Base-by-base conservation (phyloP, 2,888 invertebrate genomes). In the Dynastes maya region DNA sequence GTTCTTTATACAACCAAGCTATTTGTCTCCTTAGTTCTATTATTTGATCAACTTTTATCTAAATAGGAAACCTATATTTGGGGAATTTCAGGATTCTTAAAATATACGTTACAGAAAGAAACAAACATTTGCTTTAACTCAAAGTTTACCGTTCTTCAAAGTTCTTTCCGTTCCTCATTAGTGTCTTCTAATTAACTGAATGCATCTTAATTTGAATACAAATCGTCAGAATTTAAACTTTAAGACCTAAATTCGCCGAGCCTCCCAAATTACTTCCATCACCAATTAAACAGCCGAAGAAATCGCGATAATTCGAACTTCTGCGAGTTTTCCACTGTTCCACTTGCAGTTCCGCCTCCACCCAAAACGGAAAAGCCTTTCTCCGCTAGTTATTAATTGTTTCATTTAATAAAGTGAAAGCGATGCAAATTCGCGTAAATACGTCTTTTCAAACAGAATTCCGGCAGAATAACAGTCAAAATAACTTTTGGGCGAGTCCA, bases 371-470 rank as follows among this genome's bases (percentile, higher is more conserved):
- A 22, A 61, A 61, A 61, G 63, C 32, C 63, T 16, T 58, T 58
- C 63, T 13, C 6, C 29, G 63, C 63, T 63, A 63, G 27, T 29
- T 63, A 63, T 11, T 11, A 63, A 63, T 63, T 63, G 63, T 63
- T 63, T 63, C 63, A 63, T 32, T 32, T n/a, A 63, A 63, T 63
- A 32, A 63, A 29, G 63, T 13, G 29, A 13, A 63, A 29, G 13
- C 9, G 22, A n/a, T 1, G 32, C 13, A 32, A 32, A 63, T 37
- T 29, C 13, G 1, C n/a, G n/a, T 22, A 29, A 29, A 32, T 29
- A 29, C 63, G 11, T 32, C 29, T 29, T 63, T 32, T 9, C 27
- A 11, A 29, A 29, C 27, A 13, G 27, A 11, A 29, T 9, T 32
- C 5, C 32, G 32, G 5, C 32, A 5, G 27, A 32, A 32, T n/a